Base-by-base conservation (phyloP, 2,888 invertebrate species). In the Diaprepes abbreviatus region DNA sequence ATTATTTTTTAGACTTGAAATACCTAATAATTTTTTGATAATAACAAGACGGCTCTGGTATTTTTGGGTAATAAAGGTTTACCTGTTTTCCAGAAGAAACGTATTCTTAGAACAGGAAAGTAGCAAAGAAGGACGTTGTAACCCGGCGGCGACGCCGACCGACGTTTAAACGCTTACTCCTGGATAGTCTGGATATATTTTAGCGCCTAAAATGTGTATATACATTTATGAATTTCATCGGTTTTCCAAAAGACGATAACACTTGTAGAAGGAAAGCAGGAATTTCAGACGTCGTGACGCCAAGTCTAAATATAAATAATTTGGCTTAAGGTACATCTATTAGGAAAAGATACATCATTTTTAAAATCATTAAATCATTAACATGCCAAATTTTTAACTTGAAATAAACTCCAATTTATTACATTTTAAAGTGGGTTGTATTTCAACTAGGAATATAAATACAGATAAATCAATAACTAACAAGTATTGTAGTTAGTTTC, bases 71-170 rank as follows among this genome's bases (percentile, higher is more conserved):
- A 10, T 24, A 10, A 24, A 9, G 45, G n/a, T 45, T 45, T 45
- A 24, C 24, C 48, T 14, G 28, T 16, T 50, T 50, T 50, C 48
- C 28, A 50, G 48, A 50, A 50, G 28, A 16, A 24, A 28, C 12
- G 9, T 24, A 28, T 12, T 21, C 14, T 16, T 14, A 28, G 5
- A 50, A 21, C 28, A 50, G 48, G 48, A 31, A 28, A 50, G 28
- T 16, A 50, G 48, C 24, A 50, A 28, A 28, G 28, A 5, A 12
- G 2, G 28, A 16, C 48, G 28, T 50, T 16, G 48, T n/a, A n/a
- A n/a, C n/a, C 48, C 28, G 48, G 3, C 21, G 24, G 43, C 64
- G 64, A 28, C 57, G 38, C 57, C n/a, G n/a, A n/a, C n/a, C n/a
- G 65, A 35, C 54, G 19, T 14, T 35, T 2, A 7, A 19, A 3